Evolutionary conservation across 1,140 invertebrate genomes (phyloP).

Genomic region (Atta cephalotes): DNA sequence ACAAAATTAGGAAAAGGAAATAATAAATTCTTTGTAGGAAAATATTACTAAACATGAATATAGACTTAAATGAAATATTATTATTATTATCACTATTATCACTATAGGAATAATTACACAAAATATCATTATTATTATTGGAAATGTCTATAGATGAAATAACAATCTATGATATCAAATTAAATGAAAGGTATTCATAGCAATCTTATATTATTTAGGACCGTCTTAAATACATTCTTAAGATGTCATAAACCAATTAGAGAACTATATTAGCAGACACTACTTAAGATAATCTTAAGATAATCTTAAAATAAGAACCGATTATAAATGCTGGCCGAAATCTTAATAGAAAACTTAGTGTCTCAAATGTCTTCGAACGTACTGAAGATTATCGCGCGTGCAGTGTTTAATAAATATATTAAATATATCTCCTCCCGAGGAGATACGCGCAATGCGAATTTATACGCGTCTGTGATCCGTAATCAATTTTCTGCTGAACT

Average conservation of each 20-base stretch:
- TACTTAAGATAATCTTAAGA: too few species aligned
- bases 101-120: background rate
- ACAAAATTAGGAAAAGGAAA: too few species aligned
- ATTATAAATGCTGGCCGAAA: background rate
- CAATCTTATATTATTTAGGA: too few species aligned
- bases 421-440: background rate
- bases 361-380: background rate
- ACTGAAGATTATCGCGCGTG: background rate
- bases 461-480: background rate
- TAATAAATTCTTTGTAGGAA: too few species aligned
- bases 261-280: too few species aligned
- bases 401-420: background rate
- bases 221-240: too few species aligned
- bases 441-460: background rate
- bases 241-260: too few species aligned
- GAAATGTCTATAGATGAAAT: background rate
- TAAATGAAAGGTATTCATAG: background rate
- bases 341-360: background rate
- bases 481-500: constrained; percentile 38
- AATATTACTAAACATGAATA: too few species aligned
- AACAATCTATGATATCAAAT: background rate
- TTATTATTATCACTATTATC: background rate
- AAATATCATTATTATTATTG: background rate
- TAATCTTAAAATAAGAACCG: too few species aligned
- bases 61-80: background rate